Conservation (phyloP, 2,888 invertebrate genomes). For the Dicyrtoma fusca region DNA sequence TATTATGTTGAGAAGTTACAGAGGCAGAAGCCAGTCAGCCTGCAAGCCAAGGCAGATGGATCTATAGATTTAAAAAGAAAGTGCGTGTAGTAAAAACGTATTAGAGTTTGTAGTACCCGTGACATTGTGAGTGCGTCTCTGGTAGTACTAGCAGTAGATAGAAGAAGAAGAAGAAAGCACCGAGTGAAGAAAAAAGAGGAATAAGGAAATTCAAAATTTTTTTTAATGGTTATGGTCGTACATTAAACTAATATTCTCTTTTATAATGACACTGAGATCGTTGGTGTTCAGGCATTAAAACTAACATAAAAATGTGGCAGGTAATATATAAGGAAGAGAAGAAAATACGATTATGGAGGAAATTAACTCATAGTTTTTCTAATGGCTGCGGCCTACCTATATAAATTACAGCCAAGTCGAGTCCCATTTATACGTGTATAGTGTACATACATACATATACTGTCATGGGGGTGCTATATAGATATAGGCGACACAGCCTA, state of each 20-base stretch:
- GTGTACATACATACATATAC: neutral
- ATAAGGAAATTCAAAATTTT: constrained; percentile 29
- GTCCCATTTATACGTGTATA: no score
- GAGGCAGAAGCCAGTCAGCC: no score
- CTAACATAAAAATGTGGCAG: constrained; percentile 30
- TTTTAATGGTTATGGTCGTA: constrained; percentile 18
- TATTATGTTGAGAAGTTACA: no score
- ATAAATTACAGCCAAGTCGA: no score
- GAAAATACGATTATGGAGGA: constrained; percentile 35
- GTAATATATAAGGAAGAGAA: constrained; percentile 33
- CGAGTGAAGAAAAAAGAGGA: constrained; percentile 5
- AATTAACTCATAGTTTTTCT: constrained; percentile 38
- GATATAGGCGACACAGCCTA: no score
- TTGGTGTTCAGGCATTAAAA: constrained; percentile 21
- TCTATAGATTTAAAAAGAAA: no score
- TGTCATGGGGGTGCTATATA: no score
- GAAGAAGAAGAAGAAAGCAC: neutral
- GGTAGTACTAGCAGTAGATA: neutral
- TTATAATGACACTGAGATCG: constrained; percentile 16
- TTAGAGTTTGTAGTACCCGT: neutral
- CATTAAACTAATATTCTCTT: constrained; percentile 20
- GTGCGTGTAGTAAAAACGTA: neutral
- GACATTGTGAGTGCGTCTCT: neutral
- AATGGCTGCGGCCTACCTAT: constrained; percentile 24
- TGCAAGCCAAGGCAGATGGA: no score